Evolutionary conservation across 2,113 vertebrate species (phyloP), one percentile per base, ranked within the genome.

Genomic region (Parus major): DNA sequence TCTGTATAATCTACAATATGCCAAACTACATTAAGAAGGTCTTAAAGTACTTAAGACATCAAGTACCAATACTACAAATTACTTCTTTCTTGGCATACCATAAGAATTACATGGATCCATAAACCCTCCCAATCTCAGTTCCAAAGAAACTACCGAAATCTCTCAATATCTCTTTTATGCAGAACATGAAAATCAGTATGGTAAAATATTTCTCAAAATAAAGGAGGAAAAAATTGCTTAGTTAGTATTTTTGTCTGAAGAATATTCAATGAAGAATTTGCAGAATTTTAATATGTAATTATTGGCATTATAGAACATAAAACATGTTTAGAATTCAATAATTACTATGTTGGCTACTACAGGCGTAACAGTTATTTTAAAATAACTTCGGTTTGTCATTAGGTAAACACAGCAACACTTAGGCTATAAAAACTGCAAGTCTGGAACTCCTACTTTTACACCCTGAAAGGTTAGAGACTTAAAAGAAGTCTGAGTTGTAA

Each of bases 401-500:
- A 95, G 39, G 69, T 42, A 57, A 72, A 88, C 36, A 78, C 4
- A 39, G 68, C 59, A 53, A 87, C 27, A 55, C 42, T 76, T 29
- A 14, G 39, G 72, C 65, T 88, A 86, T 79, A 83, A 86, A 90
- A 93, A 75, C 27, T 66, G 16, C 71, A 78, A 68, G 76, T 81
- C 64, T 90, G 86, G 60, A 90, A 90, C 69, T 60, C 44, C 64
- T 83, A 27, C 56, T 16, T 83, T 46, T 75, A 86, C 36, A 92
- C 17, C 31, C 69, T 61, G 68, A 77, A 90, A 95, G 41, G 64
- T 0, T 86, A 50, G 72, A 90, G 60, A 82, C 52, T 70, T 70
- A 65, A 88, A 88, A 56, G 72, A 92, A 88, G 41, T 65, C 71
- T 33, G 64, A 80, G 69, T 25, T 70, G 52, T 88, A 93, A 96